Evolutionary conservation across 2,113 vertebrate species (phyloP).

Genomic region (Cochlearius cochlearius): DNA sequence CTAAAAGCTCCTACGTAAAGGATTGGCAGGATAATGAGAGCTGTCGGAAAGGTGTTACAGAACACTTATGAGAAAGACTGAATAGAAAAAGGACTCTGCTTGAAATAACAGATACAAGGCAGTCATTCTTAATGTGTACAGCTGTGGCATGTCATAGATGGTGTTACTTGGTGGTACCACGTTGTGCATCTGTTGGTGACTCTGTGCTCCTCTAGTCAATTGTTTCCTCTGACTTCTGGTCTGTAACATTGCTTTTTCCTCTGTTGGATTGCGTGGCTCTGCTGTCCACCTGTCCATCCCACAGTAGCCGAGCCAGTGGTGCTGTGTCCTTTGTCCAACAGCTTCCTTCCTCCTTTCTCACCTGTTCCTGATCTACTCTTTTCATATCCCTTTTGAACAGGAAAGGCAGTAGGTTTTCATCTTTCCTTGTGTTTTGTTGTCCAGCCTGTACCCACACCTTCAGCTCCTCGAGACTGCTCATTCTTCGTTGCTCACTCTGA

Average conservation of each 20-base stretch:
- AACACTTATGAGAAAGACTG: background rate
- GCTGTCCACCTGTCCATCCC: background rate
- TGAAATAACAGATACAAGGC: constrained; percentile 6
- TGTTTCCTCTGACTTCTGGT: background rate
- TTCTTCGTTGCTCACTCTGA: background rate
- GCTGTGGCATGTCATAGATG: background rate
- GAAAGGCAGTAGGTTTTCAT: constrained; percentile 1
- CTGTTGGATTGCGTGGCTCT: background rate
- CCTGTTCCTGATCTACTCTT: background rate
- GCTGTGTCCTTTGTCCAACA: background rate
- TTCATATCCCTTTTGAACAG: background rate
- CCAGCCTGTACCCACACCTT: background rate
- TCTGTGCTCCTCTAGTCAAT: background rate
- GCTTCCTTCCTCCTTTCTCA: background rate
- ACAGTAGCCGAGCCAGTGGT: background rate
- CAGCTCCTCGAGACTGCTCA: background rate
- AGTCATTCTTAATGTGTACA: constrained; percentile 31
- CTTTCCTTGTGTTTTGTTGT: background rate
- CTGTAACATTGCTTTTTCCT: background rate
- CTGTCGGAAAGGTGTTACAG: background rate
- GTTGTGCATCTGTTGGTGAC: background rate
- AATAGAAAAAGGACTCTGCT: background rate
- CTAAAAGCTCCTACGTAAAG: background rate
- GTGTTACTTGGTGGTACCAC: constrained; percentile 28
- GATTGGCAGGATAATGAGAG: background rate